A percentile compares a stretch with the other conserved stretches of the same genome.
Conservation (phyloP, 2,113 vertebrate species). For the Crotophaga sulcirostris region DNA sequence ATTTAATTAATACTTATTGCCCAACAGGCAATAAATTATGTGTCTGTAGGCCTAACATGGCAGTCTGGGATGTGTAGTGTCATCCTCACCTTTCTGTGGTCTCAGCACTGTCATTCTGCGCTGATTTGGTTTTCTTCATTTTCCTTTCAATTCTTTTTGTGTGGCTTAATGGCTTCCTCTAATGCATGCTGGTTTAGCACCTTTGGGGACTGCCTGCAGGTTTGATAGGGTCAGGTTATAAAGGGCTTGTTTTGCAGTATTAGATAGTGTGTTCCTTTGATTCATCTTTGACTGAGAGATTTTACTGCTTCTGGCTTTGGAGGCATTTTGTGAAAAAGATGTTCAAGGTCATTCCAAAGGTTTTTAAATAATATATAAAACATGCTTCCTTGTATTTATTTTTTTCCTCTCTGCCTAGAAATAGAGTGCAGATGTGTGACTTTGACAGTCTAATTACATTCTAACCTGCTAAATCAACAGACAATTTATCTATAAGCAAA, state of each 20-base stretch:
- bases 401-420: not conserved
- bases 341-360: constrained; percentile 5
- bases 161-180: not conserved
- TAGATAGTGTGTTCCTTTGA: constrained; percentile 23
- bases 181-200: not conserved
- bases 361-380: constrained; percentile 49
- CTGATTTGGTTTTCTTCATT: not conserved
- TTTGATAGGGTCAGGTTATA: constrained; percentile 4
- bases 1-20: not conserved
- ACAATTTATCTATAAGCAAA: not conserved
- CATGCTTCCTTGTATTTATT: not conserved
- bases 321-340: constrained; percentile 38
- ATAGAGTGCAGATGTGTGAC: not conserved
- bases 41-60: not conserved
- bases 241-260: constrained; percentile 15
- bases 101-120: not conserved
- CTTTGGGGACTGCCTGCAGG: not conserved
- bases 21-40: not conserved
- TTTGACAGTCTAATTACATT: not conserved
- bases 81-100: not conserved
- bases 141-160: not conserved
- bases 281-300: constrained; percentile 43
- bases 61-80: not conserved
- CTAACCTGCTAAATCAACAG: not conserved
- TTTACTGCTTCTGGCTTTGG: constrained; percentile 32